Percentiles rank a stretch among this genome's conserved stretches.
These are phyloP conservation scores for Rhagologus leucostigma DNA, from an alignment of 2,113 vertebrate genomes.

Conservation along the genomic window DNA sequence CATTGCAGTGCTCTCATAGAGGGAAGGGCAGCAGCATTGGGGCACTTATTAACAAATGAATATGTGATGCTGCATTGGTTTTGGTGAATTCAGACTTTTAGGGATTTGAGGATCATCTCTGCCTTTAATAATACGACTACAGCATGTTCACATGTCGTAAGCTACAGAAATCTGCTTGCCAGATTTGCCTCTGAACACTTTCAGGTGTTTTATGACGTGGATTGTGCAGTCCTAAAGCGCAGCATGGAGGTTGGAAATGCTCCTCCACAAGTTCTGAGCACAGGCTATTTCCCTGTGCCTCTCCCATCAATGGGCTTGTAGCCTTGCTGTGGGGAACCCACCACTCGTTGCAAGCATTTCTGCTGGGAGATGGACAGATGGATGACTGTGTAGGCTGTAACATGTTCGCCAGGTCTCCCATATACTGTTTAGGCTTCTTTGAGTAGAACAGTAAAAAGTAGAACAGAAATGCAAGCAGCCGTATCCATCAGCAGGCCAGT, in stretches of 20 bases:
- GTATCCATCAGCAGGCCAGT: not conserved
- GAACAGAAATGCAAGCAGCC: not conserved
- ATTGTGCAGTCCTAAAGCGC: not conserved
- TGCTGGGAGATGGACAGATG: not conserved
- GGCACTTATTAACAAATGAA: not conserved
- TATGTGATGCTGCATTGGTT: not conserved
- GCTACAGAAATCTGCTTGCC: not conserved
- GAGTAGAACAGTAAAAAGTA: not conserved
- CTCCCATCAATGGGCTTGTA: not conserved
- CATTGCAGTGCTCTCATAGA: rapidly evolving
- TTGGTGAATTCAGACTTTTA: not conserved
- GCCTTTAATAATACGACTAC: not conserved
- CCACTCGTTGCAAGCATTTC: not conserved
- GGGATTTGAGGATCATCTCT: not conserved
- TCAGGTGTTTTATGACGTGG: not conserved
- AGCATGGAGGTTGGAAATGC: rapidly evolving
- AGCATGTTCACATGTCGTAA: not conserved
- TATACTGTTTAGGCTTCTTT: not conserved
- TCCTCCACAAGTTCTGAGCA: not conserved
- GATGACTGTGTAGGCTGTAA: not conserved
- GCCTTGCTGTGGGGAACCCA: not conserved
- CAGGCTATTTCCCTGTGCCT: not conserved
- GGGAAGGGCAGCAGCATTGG: not conserved
- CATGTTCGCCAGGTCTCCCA: not conserved
- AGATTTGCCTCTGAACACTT: not conserved